phyloP scores from a whole-genome alignment of 2,113 vertebrate species.

The Suncus etruscus region DNA sequence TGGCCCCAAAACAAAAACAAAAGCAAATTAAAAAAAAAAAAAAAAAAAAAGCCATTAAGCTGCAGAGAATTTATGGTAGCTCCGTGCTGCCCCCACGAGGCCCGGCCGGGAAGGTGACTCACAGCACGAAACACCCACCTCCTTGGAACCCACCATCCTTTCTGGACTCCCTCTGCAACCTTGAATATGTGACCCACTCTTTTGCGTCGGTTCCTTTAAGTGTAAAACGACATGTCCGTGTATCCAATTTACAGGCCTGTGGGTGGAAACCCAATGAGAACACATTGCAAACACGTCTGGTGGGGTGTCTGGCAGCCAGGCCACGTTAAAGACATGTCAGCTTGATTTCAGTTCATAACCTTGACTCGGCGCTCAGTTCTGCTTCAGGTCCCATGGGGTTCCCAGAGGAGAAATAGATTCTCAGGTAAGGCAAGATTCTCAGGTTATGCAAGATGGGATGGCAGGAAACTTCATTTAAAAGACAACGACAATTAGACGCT shows the following conservation, averaged over 20 bases:
- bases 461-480: slow-evolving; percentile 33
- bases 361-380: slow-evolving; percentile 28
- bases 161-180: slow-evolving; percentile 25
- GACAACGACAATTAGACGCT: not conserved
- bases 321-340: slow-evolving; percentile 70
- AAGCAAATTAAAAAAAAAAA: too few species aligned
- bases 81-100: not conserved
- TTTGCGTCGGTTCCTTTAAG: slow-evolving; percentile 38
- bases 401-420: slow-evolving; percentile 41
- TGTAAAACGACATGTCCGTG: slow-evolving; percentile 15
- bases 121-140: not conserved
- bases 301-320: slow-evolving; percentile 57
- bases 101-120: accelerated
- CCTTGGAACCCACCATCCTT: not conserved
- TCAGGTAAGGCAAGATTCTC: slow-evolving; percentile 26
- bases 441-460: not conserved
- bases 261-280: slow-evolving; percentile 35
- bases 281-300: not conserved
- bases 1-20: too few species aligned
- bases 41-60: too few species aligned
- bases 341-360: slow-evolving; percentile 57
- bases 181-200: not conserved
- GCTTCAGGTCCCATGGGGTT: slow-evolving; percentile 48
- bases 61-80: too few species aligned
- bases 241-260: slow-evolving; percentile 41